Evolutionary conservation across 2,797 vertebrate species (phyloP).

Genomic region (Sarcophilus harrisii): DNA sequence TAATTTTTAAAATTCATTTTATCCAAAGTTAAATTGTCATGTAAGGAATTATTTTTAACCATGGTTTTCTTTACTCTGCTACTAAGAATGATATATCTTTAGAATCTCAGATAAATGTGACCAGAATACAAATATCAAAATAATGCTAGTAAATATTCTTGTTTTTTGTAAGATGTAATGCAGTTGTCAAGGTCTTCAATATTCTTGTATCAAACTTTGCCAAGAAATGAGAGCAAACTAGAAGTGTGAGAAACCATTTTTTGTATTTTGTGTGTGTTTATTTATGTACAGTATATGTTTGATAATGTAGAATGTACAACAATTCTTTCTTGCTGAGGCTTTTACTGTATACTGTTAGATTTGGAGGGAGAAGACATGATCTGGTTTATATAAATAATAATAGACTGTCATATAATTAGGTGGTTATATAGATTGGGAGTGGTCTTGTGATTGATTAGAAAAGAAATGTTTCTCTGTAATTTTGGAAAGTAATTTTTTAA

Average conservation of each 20-base stretch:
- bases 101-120: slow-evolving; percentile 10
- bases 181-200: neutral
- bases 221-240: slow-evolving; percentile 25
- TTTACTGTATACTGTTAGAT: slow-evolving; percentile 33
- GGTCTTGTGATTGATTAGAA: slow-evolving; percentile 40
- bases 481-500: slow-evolving; percentile 26
- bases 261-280: slow-evolving; percentile 34
- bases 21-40: slow-evolving; percentile 52
- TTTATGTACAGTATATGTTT: slow-evolving; percentile 10
- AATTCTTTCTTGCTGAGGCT: slow-evolving; percentile 40
- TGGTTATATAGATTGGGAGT: slow-evolving; percentile 45
- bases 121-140: slow-evolving; percentile 21
- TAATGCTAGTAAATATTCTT: slow-evolving; percentile 40
- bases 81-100: slow-evolving; percentile 40
- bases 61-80: slow-evolving; percentile 26
- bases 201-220: slow-evolving; percentile 20
- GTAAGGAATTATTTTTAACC: slow-evolving; percentile 51
- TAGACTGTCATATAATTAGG: slow-evolving; percentile 29
- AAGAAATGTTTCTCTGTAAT: neutral
- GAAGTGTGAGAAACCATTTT: slow-evolving; percentile 10
- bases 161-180: neutral
- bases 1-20: slow-evolving; percentile 45
- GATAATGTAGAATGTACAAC: slow-evolving; percentile 25
- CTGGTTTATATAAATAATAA: slow-evolving; percentile 26
- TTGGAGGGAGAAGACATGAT: slow-evolving; percentile 53